A percentile compares a stretch with the other conserved stretches of the same genome.
Conservation (phyloP, 2,888 invertebrate genomes). For the Dasysyrphus tricinctus region DNA sequence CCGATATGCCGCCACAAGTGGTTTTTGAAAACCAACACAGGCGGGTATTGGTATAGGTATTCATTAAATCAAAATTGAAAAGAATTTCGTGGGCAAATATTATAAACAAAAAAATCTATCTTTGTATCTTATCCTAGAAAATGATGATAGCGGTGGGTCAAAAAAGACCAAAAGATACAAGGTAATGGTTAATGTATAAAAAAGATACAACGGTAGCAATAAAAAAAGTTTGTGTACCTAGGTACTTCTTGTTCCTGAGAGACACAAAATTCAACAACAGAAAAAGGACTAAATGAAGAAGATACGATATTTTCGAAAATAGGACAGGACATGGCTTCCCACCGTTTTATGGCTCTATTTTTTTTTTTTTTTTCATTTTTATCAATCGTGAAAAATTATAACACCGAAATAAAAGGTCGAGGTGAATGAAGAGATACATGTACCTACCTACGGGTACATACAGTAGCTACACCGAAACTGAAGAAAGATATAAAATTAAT, state of each 20-base stretch:
- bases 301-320: not conserved
- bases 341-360: conserved; percentile 55
- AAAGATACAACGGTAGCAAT: conserved; percentile 59
- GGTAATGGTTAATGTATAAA: not conserved
- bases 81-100: conserved; percentile 56
- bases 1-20: conserved; percentile 55
- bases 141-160: conserved; percentile 40
- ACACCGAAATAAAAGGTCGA: conserved; percentile 7
- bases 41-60: not conserved
- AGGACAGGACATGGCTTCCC: conserved; percentile 32
- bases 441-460: not conserved
- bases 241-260: not conserved
- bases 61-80: conserved; percentile 62
- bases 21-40: conserved; percentile 11
- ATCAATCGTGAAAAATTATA: conserved; percentile 52
- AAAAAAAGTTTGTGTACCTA: conserved; percentile 19
- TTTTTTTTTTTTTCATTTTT: conserved; percentile 39
- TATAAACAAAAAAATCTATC: conserved; percentile 43
- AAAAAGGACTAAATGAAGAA: conserved; percentile 32
- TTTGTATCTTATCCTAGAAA: conserved; percentile 27
- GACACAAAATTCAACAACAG: not conserved
- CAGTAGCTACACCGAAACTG: conserved; percentile 22
- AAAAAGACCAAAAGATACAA: conserved; percentile 35
- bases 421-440: not conserved
- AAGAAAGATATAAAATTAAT: conserved; percentile 31